A percentile compares a stretch with the other conserved stretches of the same genome.
Conservation (phyloP, 2,113 vertebrate species). For the Synodontis membranacea region DNA sequence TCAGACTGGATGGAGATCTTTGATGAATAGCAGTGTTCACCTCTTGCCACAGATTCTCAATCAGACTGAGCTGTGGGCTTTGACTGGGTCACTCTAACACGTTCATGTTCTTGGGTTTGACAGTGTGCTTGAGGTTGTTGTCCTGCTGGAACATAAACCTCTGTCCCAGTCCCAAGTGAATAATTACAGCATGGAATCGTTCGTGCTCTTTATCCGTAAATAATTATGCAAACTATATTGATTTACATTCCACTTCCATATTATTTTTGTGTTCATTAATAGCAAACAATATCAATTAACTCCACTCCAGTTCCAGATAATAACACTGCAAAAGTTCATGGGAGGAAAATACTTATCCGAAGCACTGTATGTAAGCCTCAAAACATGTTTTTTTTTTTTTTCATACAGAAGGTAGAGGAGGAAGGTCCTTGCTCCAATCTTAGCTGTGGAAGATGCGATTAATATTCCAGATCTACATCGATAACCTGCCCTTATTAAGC, state of each 20-base stretch:
- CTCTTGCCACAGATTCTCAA: not conserved
- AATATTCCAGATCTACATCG: conserved; percentile 60
- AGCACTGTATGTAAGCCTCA: not conserved
- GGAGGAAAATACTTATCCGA: not conserved
- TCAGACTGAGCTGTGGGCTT: not conserved
- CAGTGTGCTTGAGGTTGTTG: not conserved
- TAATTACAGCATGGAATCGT: not conserved
- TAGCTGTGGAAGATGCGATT: conserved; percentile 45
- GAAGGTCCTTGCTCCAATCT: not conserved
- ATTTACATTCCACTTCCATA: not conserved
- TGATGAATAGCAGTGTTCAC: not conserved
- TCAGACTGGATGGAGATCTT: not conserved
- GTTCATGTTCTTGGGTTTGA: not conserved
- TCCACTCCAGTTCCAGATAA: not conserved
- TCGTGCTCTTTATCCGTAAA: not conserved
- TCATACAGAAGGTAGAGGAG: not conserved
- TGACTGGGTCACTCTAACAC: not conserved
- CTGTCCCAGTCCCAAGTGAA: not conserved
- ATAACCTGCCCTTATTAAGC: conserved; percentile 69
- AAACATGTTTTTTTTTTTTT: not conserved
- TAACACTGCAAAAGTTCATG: not conserved
- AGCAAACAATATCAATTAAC: not conserved
- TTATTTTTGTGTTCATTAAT: not conserved
- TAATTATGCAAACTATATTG: not conserved
- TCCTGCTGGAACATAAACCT: not conserved